Conservation (phyloP, 2,888 invertebrate genomes). For the Apamea monoglypha region DNA sequence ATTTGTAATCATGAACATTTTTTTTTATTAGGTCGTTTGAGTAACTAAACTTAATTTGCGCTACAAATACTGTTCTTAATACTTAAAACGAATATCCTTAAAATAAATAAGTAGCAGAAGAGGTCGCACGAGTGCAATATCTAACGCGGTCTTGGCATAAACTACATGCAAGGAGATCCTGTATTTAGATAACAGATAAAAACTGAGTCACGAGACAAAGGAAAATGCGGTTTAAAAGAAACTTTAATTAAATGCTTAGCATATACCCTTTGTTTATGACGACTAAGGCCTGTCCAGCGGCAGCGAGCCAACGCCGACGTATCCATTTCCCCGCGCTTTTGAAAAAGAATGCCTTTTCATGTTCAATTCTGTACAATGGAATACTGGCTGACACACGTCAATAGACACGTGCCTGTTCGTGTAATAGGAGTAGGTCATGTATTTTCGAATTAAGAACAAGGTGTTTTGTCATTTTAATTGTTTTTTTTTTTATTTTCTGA, state of each 20-base stretch:
- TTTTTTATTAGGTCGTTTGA: neutral
- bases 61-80: conserved; percentile 8
- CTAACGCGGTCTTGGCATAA: conserved; percentile 53
- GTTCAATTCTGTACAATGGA: conserved; percentile 39
- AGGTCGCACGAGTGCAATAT: conserved; percentile 30
- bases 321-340: conserved; percentile 73
- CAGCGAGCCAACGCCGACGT: conserved; percentile 50
- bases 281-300: conserved; percentile 65
- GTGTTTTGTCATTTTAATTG: conserved; percentile 1
- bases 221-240: conserved; percentile 78
- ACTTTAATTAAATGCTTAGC: conserved; percentile 84
- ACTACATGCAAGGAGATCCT: conserved; percentile 68
- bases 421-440: conserved; percentile 36
- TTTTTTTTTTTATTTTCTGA: neutral
- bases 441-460: conserved; percentile 37
- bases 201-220: conserved; percentile 75
- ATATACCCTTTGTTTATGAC: conserved; percentile 74
- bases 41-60: neutral
- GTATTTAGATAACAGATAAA: conserved; percentile 76
- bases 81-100: conserved; percentile 12
- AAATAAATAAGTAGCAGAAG: conserved; percentile 23
- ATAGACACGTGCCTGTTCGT: conserved; percentile 31
- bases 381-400: conserved; percentile 46
- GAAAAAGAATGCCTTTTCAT: conserved; percentile 57
- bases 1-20: neutral